Evolutionary conservation across 1,140 invertebrate species (phyloP).

Genomic region (Amphibalanus amphitrite): DNA sequence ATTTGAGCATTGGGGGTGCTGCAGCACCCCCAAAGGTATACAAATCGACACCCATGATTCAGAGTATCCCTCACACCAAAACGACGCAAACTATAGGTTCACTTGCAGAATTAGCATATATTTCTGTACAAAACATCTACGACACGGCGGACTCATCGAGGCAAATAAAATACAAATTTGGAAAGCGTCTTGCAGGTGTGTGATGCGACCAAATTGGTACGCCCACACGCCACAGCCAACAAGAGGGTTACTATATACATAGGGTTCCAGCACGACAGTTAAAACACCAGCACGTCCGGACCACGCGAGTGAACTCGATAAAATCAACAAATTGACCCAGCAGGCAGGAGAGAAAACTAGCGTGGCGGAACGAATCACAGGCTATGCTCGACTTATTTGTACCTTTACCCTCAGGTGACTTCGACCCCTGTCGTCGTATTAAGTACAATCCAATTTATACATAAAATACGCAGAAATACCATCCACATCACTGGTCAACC

Average conservation of each 20-base stretch:
- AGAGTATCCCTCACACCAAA: no score
- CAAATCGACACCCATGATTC: no score
- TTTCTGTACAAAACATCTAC: slow-evolving; percentile 2
- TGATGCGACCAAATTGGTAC: neutral
- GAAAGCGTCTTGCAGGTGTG: slow-evolving; percentile 1
- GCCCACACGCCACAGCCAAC: neutral
- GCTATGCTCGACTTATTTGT: slow-evolving; percentile 1
- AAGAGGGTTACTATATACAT: neutral
- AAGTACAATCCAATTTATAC: neutral
- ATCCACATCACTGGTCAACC: neutral
- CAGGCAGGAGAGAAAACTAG: slow-evolving; percentile 1
- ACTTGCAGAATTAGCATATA: slow-evolving; percentile 2
- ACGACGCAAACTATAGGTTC: neutral
- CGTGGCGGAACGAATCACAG: neutral
- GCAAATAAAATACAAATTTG: slow-evolving; percentile 2
- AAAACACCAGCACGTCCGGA: neutral
- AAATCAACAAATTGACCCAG: neutral
- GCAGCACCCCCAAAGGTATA: no score
- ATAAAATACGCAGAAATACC: neutral
- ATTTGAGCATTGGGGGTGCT: no score
- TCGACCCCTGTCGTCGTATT: neutral
- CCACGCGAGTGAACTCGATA: slow-evolving; percentile 1
- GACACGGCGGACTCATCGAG: slow-evolving; percentile 1
- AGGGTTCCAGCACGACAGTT: neutral
- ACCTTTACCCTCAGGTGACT: neutral